These are phyloP conservation scores for Julus scandinavius DNA, from an alignment of 2,888 invertebrate species.

Conservation along the genomic window DNA sequence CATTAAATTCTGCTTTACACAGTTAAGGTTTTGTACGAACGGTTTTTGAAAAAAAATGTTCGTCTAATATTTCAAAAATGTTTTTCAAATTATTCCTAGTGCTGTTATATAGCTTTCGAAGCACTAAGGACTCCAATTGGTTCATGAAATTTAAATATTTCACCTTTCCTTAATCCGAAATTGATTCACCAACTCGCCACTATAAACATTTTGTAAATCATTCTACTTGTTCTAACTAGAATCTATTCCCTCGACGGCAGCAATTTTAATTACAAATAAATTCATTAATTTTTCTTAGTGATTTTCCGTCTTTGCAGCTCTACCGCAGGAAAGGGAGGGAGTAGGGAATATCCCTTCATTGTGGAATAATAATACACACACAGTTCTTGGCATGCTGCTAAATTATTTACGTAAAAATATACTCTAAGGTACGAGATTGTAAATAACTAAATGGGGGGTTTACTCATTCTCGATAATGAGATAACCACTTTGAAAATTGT, in stretches of 20 bases:
- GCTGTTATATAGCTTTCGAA: neutral
- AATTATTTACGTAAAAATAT: slow-evolving; percentile 26
- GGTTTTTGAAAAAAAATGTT: too few relatives aligned
- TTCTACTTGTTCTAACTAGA: neutral
- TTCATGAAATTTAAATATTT: neutral
- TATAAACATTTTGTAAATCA: slow-evolving; percentile 22
- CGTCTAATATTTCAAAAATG: neutral
- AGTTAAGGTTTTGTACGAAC: too few relatives aligned
- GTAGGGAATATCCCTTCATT: neutral
- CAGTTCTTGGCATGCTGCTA: slow-evolving; percentile 16
- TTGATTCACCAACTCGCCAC: slow-evolving; percentile 3
- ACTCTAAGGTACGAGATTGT: slow-evolving; percentile 41
- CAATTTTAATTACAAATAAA: slow-evolving; percentile 40
- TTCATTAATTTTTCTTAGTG: slow-evolving; percentile 44
- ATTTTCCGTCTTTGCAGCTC: slow-evolving; percentile 18
- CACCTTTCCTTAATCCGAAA: neutral
- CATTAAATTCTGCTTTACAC: too few relatives aligned
- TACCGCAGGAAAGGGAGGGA: neutral
- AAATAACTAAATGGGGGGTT: slow-evolving; percentile 39
- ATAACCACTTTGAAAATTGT: slow-evolving; percentile 45
- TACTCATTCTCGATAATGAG: slow-evolving; percentile 46
- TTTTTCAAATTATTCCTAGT: neutral
- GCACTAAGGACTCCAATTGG: neutral
- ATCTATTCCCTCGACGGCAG: slow-evolving; percentile 11
- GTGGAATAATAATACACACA: neutral